Evolutionary conservation across 1,140 invertebrate species (phyloP).

Genomic region (Eulimnadia texana): DNA sequence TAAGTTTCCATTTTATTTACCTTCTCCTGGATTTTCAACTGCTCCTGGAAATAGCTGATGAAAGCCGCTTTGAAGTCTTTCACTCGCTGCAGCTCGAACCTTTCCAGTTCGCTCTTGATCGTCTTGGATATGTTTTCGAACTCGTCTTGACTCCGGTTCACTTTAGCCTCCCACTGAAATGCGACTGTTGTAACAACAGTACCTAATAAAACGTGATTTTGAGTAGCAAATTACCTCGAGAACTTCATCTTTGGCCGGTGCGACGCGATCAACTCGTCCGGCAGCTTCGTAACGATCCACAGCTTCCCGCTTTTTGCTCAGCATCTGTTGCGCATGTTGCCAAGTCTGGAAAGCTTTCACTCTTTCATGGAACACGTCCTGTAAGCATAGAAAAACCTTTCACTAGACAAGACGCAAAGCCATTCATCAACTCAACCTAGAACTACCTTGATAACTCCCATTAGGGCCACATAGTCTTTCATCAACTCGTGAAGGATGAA

Average conservation of each 20-base stretch:
- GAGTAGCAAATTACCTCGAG: conserved; percentile 49
- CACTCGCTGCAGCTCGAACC: conserved; percentile 75
- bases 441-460: conserved; percentile 73
- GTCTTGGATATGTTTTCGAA: conserved; percentile 91
- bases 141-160: conserved; percentile 88
- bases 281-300: conserved; percentile 83
- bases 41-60: conserved; percentile 80
- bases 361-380: conserved; percentile 94
- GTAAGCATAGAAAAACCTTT: conserved; percentile 17
- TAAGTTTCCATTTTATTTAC: conserved; percentile 34
- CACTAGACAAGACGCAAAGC: too few relatives aligned
- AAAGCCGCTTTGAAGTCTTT: conserved; percentile 80
- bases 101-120: conserved; percentile 89
- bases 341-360: conserved; percentile 96
- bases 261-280: conserved; percentile 75
- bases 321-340: conserved; percentile 87
- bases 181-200: conserved; percentile 7
- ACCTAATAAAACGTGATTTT: background rate
- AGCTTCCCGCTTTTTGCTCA: conserved; percentile 86
- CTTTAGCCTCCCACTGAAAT: conserved; percentile 79
- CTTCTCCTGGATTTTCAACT: conserved; percentile 90
- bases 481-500: conserved; percentile 83
- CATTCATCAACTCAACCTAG: too few relatives aligned
- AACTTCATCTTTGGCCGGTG: conserved; percentile 75
- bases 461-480: conserved; percentile 87